Percentiles rank a stretch among this genome's conserved stretches.
phyloP scores from a whole-genome alignment of 2,113 vertebrate species.

The Artemisiospiza belli region DNA sequence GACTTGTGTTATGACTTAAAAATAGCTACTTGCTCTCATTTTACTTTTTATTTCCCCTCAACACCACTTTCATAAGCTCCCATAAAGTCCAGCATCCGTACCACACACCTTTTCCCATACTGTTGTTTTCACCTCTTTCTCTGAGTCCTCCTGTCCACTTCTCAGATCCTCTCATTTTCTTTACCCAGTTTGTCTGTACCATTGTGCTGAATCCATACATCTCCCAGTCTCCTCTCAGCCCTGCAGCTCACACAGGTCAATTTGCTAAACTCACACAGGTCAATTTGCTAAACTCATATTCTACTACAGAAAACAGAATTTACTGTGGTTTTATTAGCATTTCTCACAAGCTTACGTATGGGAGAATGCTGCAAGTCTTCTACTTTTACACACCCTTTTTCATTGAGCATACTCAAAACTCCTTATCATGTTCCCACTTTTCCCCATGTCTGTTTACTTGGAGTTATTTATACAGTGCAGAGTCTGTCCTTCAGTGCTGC shows the following conservation, averaged over 20 bases:
- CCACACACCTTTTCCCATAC: background rate
- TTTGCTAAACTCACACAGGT: background rate
- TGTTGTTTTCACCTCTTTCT: background rate
- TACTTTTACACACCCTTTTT: background rate
- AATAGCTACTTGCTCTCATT: background rate
- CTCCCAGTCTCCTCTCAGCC: background rate
- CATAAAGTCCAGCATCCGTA: background rate
- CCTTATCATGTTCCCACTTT: background rate
- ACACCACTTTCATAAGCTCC: background rate
- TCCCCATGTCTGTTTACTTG: background rate
- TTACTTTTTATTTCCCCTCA: background rate
- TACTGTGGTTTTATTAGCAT: background rate
- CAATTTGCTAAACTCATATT: background rate
- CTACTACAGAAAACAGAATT: background rate
- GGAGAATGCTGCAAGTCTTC: background rate
- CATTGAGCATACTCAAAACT: background rate
- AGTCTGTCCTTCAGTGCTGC: background rate
- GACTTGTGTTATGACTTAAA: background rate
- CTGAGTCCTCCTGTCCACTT: background rate
- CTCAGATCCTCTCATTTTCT: background rate
- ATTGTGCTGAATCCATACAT: background rate
- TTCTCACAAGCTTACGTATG: background rate
- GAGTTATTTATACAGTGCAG: background rate
- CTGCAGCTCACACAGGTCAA: background rate
- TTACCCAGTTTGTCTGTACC: background rate